Evolutionary conservation across 2,797 vertebrate genomes (phyloP), one percentile per base, ranked within the genome.

Genomic region (Sciaenops ocellatus): DNA sequence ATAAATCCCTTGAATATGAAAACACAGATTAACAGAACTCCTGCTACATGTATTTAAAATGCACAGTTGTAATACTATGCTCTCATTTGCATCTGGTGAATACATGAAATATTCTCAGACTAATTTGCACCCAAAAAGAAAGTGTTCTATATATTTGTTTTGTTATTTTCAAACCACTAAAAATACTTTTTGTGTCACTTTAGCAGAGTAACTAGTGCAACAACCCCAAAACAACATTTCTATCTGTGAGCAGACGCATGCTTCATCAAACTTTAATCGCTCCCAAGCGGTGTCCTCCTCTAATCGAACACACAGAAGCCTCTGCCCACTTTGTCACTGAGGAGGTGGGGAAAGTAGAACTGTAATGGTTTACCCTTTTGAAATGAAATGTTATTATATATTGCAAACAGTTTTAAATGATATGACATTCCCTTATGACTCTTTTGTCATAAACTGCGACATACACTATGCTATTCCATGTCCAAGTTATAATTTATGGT

Each of bases 191-290:
- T 71, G 51, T 82, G 78, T 83, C 80, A 54, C 71, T 73, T 59
- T 46, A 65, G 73, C 67, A 51, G 44, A 84, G 47, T 38, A 79
- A 64, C 70, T n/a, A 77, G 46, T 30, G 72, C 57, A 87, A 66
- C 42, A 76, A 42, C 66, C 17, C 51, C 69, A 54, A 62, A 70
- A 59, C 63, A 82, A 69, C 75, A 66, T 85, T 75, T 80, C 54
- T 83, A 52, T 85, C 71, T 80, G 57, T 72, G 71, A 78, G 54
- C 69, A 79, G 83, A 87, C 77, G 47, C 69, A 83, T 66, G 79
- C 78, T 86, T 87, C 84, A 85, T 92, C 83, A 87, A 90, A 90
- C 74, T 89, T 84, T 82, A 86, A 91, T 92, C 88, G 77, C 67
- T 84, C 85, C 85, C 84, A 59, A 83, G 84, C 71, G 85, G 69